Evolutionary conservation across 2,113 vertebrate genomes (phyloP), one percentile per base, ranked within the genome.

Genomic region (Microtus richardsoni): DNA sequence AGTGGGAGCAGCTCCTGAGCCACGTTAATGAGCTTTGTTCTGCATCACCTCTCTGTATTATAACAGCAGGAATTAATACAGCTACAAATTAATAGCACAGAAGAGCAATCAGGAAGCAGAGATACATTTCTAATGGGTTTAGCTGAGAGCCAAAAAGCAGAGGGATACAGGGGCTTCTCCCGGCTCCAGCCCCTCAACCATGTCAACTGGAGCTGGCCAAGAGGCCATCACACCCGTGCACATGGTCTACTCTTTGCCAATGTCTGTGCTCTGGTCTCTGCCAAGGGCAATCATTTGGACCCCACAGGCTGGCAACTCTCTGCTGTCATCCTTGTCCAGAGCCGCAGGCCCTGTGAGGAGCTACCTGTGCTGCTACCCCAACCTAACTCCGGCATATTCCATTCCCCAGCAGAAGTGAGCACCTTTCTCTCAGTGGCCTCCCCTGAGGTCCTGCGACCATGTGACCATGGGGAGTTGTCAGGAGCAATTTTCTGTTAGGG

Each of bases 21-120:
- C 75, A 97, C 98, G 98, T 98, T 98, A 98, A 99, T 98, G 98
- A 99, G 98, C 98, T 99, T 99, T 99, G 98, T 98, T 99, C 98
- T 97, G 98, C 98, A 97, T 96, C 98, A 98, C 98, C 98, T 98
- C 93, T 95, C 98, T 96, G 78, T 96, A 84, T 98, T 97, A 98
- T 66, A 97, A 97, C 97, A 94, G 95, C 97, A 91, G 98, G 98
- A 98, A 97, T 97, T 98, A 91, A 98, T 93, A 89, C 8, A 0
- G 74, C 95, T 96, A 83, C 98, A 98, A 97, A 98, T 95, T 96
- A 98, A 98, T 78, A 95, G 98, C 95, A 13, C 74, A 91, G 97
- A 97, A 66, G 85, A 97, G 98, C 98, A 97, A 97, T 52, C 83
- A 87, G 97, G 97, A 96, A 91, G 71, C 75, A 22, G 58, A 97